A percentile compares a stretch with the other conserved stretches of the same genome.
Conservation (phyloP, 2,113 vertebrate species). For the Lichenostomus cassidix region DNA sequence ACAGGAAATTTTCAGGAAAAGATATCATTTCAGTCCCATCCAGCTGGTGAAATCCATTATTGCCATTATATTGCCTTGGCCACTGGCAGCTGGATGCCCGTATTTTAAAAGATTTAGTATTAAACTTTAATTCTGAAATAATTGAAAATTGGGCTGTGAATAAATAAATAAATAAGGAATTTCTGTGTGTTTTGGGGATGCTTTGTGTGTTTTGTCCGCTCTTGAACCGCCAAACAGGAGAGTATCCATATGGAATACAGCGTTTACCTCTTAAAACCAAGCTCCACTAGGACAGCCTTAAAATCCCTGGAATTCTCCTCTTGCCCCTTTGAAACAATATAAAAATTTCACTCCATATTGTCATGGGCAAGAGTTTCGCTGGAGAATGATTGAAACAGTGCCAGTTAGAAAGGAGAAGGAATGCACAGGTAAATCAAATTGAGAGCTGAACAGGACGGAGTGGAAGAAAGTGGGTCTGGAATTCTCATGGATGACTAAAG, state of each 20-base stretch:
- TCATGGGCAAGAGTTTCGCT: neutral
- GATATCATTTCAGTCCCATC: neutral
- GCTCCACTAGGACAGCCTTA: neutral
- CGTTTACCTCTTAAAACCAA: neutral
- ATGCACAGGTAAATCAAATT: neutral
- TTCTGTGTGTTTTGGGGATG: neutral
- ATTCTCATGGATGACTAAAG: neutral
- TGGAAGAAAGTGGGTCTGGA: neutral
- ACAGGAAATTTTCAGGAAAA: neutral
- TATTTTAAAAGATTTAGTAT: neutral
- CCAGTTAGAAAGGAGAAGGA: neutral
- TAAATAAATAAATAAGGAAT: neutral
- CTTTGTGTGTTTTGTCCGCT: neutral
- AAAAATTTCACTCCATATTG: neutral
- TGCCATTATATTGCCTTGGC: neutral
- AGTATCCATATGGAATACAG: rapidly evolving
- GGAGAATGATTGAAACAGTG: neutral
- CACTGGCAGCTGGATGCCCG: neutral
- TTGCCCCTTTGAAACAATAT: neutral
- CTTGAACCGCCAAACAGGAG: neutral
- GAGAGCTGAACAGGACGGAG: neutral
- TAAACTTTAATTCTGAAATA: neutral
- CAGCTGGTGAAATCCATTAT: neutral
- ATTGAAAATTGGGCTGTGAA: neutral
- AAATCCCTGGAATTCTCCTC: neutral